These are phyloP conservation scores for Aurelia aurita complex sp. Pacific DNA, from an alignment of 30 jellyfish, hydroid and myxozoan species.

Conservation along the genomic window DNA sequence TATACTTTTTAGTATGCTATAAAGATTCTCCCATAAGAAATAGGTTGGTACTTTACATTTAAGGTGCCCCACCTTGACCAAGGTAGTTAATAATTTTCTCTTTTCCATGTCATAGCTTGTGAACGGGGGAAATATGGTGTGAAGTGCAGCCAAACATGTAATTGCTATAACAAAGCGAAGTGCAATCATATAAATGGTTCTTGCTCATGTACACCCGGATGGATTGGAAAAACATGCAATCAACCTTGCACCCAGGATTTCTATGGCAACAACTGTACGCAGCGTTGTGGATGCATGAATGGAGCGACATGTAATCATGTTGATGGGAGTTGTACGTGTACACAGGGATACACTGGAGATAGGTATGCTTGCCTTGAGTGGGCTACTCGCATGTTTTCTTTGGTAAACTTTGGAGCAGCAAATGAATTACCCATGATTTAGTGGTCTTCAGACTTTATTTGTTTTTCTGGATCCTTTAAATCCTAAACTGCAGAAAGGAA, in stretches of 20 bases:
- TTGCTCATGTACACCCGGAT: conserved; percentile 54
- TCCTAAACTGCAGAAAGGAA: too few relatives aligned
- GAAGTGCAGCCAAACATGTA: conserved; percentile 25
- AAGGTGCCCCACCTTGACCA: too few relatives aligned
- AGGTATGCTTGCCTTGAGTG: conserved; percentile 5
- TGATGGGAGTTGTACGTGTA: conserved; percentile 53
- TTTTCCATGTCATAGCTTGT: conserved; percentile 11
- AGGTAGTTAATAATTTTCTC: too few relatives aligned
- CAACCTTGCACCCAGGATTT: conserved; percentile 22
- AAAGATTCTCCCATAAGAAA: too few relatives aligned
- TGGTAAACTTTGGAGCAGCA: too few relatives aligned
- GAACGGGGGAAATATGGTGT: conserved; percentile 41
- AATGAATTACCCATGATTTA: too few relatives aligned
- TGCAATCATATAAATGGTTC: conserved; percentile 43
- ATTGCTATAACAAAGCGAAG: conserved; percentile 37
- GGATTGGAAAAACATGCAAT: conserved; percentile 51
- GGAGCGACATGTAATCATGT: conserved; percentile 47
- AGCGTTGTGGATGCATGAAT: conserved; percentile 31
- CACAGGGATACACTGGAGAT: conserved; percentile 38
- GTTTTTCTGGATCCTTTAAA: too few relatives aligned
- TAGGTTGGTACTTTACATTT: too few relatives aligned
- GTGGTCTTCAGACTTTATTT: too few relatives aligned
- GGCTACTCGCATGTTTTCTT: too few relatives aligned
- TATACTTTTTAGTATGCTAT: too few relatives aligned
- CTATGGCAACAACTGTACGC: conserved; percentile 46